These are phyloP conservation scores for Pipistrellus kuhlii DNA, from an alignment of 2,797 vertebrate genomes.

Conservation along the genomic window DNA sequence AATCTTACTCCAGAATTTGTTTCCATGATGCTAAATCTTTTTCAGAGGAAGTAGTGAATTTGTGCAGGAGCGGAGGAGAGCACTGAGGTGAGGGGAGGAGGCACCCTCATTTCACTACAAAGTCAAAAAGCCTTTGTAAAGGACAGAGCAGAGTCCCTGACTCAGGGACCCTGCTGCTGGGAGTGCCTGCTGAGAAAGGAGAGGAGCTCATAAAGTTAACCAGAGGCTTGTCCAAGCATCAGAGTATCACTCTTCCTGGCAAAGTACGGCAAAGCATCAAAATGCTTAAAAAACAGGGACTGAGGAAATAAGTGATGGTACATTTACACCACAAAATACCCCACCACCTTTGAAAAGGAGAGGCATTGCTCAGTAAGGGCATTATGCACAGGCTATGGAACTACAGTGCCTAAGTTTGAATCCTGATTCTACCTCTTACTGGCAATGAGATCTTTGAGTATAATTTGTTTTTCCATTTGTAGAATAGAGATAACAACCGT, in stretches of 20 bases:
- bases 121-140: neutral
- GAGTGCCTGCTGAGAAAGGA: neutral
- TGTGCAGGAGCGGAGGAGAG: no score
- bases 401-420: neutral
- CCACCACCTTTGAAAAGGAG: neutral
- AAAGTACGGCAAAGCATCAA: neutral
- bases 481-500: neutral
- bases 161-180: neutral
- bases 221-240: neutral
- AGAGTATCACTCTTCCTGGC: neutral
- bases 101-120: neutral
- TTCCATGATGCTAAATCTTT: neutral
- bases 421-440: neutral
- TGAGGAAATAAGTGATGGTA: neutral
- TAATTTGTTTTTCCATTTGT: constrained; percentile 12
- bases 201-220: neutral
- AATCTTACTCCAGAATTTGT: neutral
- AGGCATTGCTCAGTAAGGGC: neutral
- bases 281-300: neutral
- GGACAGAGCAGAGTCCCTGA: neutral
- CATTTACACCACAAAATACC: neutral
- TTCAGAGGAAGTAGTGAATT: neutral
- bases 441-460: neutral
- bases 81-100: neutral
- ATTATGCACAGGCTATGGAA: neutral